A percentile compares a stretch with the other conserved stretches of the same genome.
These are phyloP conservation scores for Platynereis dumerilii DNA, from an alignment of 2,888 invertebrate genomes.

Conservation along the genomic window DNA sequence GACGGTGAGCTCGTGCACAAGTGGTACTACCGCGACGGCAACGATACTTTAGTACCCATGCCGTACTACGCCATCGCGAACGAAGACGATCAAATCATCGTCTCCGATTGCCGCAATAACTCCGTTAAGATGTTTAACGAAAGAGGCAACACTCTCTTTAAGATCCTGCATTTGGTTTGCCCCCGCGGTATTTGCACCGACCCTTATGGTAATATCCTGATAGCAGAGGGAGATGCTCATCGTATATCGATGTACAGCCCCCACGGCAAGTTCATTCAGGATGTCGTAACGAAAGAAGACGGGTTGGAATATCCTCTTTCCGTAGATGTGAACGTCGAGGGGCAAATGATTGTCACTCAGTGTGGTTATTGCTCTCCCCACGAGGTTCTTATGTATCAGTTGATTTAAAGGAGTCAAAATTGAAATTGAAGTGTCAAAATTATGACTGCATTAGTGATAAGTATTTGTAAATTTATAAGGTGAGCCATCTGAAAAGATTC, in stretches of 20 bases:
- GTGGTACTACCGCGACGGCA: conserved; percentile 21
- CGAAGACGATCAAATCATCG: conserved; percentile 33
- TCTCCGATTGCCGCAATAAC: conserved; percentile 34
- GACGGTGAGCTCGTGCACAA: conserved; percentile 21
- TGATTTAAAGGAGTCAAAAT: conserved; percentile 5
- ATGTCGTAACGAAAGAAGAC: conserved; percentile 23
- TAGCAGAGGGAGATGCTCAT: conserved; percentile 34
- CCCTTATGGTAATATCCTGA: conserved; percentile 32
- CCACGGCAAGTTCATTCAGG: conserved; percentile 31
- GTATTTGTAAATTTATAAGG: too few species aligned
- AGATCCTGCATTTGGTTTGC: conserved; percentile 20
- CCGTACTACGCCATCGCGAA: conserved; percentile 29
- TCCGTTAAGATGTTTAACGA: conserved; percentile 31
- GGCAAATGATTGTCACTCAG: conserved; percentile 31
- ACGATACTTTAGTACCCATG: conserved; percentile 23
- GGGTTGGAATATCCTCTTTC: conserved; percentile 33
- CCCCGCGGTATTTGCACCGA: conserved; percentile 34
- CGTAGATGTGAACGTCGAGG: conserved; percentile 23
- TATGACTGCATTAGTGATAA: too few species aligned
- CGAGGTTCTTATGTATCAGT: conserved; percentile 31
- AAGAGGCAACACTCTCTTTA: conserved; percentile 26
- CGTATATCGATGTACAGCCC: conserved; percentile 31
- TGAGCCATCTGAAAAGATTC: too few species aligned
- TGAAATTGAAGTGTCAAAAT: too few species aligned
- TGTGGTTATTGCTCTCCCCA: conserved; percentile 27